Base-by-base conservation (phyloP, 2,888 invertebrate species). In the Phragmatobia fuliginosa region DNA sequence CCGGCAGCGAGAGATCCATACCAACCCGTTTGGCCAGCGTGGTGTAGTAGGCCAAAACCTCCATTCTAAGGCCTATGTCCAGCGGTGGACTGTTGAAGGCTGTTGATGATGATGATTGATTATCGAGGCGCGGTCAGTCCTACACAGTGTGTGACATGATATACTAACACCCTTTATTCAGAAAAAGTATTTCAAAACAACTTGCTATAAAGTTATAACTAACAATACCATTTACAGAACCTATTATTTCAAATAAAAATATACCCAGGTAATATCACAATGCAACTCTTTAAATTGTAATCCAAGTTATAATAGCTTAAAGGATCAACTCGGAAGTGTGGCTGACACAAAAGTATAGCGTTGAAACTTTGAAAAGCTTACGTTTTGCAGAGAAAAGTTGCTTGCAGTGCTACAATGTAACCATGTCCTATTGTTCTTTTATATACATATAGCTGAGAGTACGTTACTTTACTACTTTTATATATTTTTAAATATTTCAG, bases 261-360 rank as follows among this genome's bases (percentile, higher is more conserved):
- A 33, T 60, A 33, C n/a, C n/a, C 10, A n/a, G 59, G 31, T 66
- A 21, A 66, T 33, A 59, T 59, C 60, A 66, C 21, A 60, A 28
- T 41, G 32, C 41, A 28, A 10, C 28, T 36, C 59, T 66, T 59
- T 61, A 63, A 64, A 67, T 28, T 67, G 41, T 38, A 63, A 71
- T 45, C 52, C 7, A 41, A 61, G 65, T 62, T 58, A 68, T 71
- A 71, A 71, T 67, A 64, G 61, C 56, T 52, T 41, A 56, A 41
- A 41, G 65, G 61, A 71, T 71, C 62, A 65, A 64, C 61, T 68
- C 31, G 32, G 52, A 64, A 69, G 38, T 65, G 64, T 60, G 62
- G 41, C 68, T 68, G 52, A 71, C 67, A 68, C 36, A 68, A 68
- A 67, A 71, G 68, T 71, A 71, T 67, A 67, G 67, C 58, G 38